phyloP scores from a whole-genome alignment of 2,888 invertebrate species.

The Netelia fuscicornis region DNA sequence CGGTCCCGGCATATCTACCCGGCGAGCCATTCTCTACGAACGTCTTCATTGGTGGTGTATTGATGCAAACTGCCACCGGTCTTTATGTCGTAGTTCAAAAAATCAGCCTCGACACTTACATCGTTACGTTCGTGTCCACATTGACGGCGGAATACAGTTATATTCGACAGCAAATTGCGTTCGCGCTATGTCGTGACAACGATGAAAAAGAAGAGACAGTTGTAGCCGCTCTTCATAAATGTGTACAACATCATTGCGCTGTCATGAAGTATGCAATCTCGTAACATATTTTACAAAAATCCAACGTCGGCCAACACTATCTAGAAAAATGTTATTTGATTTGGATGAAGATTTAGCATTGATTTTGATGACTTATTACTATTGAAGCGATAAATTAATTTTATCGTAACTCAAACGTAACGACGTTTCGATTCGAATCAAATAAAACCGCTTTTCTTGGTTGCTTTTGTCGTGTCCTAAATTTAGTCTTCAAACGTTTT shows the following conservation, averaged over 20 bases:
- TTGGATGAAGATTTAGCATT: too few species aligned
- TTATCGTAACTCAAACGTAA: too few species aligned
- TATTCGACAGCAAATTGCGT: constrained; percentile 63
- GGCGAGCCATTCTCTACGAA: constrained; percentile 45
- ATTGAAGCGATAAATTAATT: too few species aligned
- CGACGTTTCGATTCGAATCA: not conserved
- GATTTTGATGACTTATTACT: too few species aligned
- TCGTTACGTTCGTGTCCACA: constrained; percentile 70
- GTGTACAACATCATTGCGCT: constrained; percentile 45
- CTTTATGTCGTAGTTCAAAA: constrained; percentile 67
- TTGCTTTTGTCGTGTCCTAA: too few species aligned
- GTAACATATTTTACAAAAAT: not conserved
- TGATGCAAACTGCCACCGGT: constrained; percentile 56
- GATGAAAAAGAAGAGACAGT: constrained; percentile 12
- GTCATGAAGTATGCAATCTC: constrained; percentile 42
- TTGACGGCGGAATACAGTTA: constrained; percentile 74
- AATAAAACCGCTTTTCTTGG: not conserved
- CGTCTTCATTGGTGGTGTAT: constrained; percentile 63
- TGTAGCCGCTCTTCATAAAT: constrained; percentile 26
- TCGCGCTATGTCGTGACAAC: constrained; percentile 49
- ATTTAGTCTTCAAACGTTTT: not conserved
- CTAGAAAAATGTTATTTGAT: too few species aligned
- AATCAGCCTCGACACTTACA: constrained; percentile 72
- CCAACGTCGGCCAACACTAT: too few species aligned
- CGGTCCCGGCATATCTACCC: too few species aligned